These are phyloP conservation scores for Vesta saturnalis DNA, from an alignment of 2,888 invertebrate species.

Conservation along the genomic window DNA sequence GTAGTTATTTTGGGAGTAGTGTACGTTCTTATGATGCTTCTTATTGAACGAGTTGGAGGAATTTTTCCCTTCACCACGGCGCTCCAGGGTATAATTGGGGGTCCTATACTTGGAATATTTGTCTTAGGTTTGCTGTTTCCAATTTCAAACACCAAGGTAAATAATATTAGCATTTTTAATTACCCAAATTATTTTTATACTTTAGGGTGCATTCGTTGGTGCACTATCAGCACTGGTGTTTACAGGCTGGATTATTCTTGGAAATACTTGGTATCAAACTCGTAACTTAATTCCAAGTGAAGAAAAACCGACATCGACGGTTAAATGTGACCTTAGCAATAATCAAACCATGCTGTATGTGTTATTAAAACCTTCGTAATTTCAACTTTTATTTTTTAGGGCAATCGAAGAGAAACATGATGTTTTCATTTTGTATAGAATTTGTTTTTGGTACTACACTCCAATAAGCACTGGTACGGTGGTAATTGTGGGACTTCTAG, in stretches of 20 bases:
- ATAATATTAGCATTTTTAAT: not conserved
- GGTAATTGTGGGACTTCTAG: slow-evolving; percentile 22
- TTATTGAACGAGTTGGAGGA: not conserved
- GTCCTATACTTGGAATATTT: not conserved
- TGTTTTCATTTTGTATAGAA: not conserved
- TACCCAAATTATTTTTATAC: not conserved
- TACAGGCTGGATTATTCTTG: not conserved
- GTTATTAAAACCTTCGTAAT: not conserved
- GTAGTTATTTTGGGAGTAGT: not conserved
- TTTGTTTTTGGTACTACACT: slow-evolving; percentile 18
- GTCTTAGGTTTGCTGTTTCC: not conserved
- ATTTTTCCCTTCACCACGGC: not conserved
- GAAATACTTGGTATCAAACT: not conserved
- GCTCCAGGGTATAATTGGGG: not conserved
- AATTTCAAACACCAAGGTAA: slow-evolving; percentile 54
- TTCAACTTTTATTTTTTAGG: not conserved
- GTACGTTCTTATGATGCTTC: not conserved
- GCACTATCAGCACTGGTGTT: not conserved
- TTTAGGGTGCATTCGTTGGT: not conserved
- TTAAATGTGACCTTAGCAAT: not conserved
- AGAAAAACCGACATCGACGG: not conserved
- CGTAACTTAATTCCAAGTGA: not conserved
- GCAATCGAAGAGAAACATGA: not conserved
- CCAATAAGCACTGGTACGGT: slow-evolving; percentile 13
- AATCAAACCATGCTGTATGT: not conserved